A percentile compares a stretch with the other conserved stretches of the same genome.
Conservation (phyloP, 2,888 invertebrate genomes). For the Euplagia quadripunctaria region DNA sequence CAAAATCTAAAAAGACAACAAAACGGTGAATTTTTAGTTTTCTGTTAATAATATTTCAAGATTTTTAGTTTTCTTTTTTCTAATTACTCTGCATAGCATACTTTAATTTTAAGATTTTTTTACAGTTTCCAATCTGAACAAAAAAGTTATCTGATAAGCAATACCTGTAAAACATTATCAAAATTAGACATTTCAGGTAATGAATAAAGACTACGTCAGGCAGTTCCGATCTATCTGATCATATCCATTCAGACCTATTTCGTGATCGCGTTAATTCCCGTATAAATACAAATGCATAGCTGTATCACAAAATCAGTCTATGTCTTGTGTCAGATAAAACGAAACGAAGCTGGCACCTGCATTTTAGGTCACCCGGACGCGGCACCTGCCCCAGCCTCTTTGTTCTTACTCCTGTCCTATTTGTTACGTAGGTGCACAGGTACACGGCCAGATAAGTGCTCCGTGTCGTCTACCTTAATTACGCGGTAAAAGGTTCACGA, state of each 20-base stretch:
- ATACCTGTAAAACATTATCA: neutral
- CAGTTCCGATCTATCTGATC: no score
- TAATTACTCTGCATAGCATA: no score
- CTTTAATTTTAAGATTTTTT: neutral
- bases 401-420: slow-evolving; percentile 63
- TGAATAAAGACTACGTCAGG: neutral
- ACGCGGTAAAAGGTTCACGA: slow-evolving; percentile 30
- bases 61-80: no score
- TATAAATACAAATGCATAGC: no score
- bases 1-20: no score
- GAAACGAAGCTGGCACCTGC: slow-evolving; percentile 73
- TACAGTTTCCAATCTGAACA: neutral
- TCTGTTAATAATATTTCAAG: no score
- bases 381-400: slow-evolving; percentile 62
- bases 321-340: slow-evolving; percentile 36
- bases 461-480: slow-evolving; percentile 35
- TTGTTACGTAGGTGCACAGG: slow-evolving; percentile 49
- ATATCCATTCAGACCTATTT: no score
- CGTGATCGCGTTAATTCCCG: no score
- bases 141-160: neutral
- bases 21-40: no score
- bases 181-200: neutral
- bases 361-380: slow-evolving; percentile 81
- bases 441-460: slow-evolving; percentile 47
- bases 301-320: slow-evolving; percentile 24